A percentile compares a stretch with the other conserved stretches of the same genome.
Evolutionary conservation across 2,113 vertebrate genomes (phyloP).

Genomic region (Apaloderma vittatum): DNA sequence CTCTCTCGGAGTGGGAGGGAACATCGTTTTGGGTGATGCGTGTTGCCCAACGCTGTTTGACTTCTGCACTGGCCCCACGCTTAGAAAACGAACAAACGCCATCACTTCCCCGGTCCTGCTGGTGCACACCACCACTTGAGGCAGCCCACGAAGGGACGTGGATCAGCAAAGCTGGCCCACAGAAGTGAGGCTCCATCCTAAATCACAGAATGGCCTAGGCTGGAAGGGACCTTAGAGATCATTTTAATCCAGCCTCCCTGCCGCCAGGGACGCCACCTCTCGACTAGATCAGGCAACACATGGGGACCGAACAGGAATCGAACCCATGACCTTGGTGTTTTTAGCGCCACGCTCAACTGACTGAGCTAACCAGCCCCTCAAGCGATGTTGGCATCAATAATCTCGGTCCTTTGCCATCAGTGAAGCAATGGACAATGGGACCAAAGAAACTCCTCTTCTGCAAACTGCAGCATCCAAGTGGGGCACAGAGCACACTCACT

Average conservation of each 20-base stretch:
- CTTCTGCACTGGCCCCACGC: accelerated
- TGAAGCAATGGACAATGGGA: neutral
- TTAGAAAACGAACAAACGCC: neutral
- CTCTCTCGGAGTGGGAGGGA: neutral
- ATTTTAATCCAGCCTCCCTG: too few relatives aligned
- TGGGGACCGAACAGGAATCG: too few relatives aligned
- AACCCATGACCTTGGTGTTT: too few relatives aligned
- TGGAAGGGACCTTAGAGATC: too few relatives aligned
- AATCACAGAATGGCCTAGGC: too few relatives aligned
- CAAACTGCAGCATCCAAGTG: neutral
- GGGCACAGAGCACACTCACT: neutral
- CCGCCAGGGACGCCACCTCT: too few relatives aligned
- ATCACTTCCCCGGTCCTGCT: neutral
- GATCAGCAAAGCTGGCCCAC: neutral
- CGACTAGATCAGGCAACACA: too few relatives aligned
- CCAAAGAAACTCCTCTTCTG: neutral
- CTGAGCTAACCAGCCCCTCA: too few relatives aligned
- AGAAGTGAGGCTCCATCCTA: neutral
- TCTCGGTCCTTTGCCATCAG: neutral
- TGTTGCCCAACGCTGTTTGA: neutral
- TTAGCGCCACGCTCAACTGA: too few relatives aligned
- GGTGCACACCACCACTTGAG: too few relatives aligned
- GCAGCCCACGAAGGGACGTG: neutral
- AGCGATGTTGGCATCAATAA: too few relatives aligned
- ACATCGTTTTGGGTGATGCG: neutral